Base-by-base conservation (phyloP, 2,113 vertebrate species). In the Propithecus coquereli region DNA sequence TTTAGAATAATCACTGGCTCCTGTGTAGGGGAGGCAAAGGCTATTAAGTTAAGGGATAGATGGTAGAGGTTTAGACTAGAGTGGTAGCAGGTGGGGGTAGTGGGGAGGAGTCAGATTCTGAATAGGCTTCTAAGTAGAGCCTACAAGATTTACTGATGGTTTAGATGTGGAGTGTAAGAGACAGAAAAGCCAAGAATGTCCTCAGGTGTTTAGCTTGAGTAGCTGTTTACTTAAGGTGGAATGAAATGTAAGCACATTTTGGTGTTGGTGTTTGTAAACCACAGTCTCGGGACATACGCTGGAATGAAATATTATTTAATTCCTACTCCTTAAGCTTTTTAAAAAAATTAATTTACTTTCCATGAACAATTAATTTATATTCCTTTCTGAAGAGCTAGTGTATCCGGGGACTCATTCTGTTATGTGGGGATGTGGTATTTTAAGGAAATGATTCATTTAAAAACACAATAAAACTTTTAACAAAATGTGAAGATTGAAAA, bases 1-100 rank as follows among this genome's bases (percentile, higher is more conserved):
- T 95, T 96, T 92, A 88, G 45, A 76, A 37, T 91, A 63, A 71
- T 87, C 50, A 90, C 37, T 90, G 34, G 54, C 80, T 94, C 20
- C 12, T 84, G 1, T 80, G 59, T 63, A 63, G 30, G 9, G 30
- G 18, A 40, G 16, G 34, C n/a, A 91, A 43, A 84, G 34, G 22
- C 57, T 63, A 50, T 18, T 93, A 30, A 91, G 65, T 76, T 74
- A 6, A 66, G 32, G n/a, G 30, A 79, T 61, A 40, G n/a, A 52
- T 68, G 27, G 6, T 66, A 13, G 9, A 68, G 23, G 12, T 94
- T 82, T 73, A 4, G 76, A 93, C 87, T 59, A 74, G 57, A 91
- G 73, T 66, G 37, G 27, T 87, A 47, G 10, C 68, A 86, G 47
- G 47, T 54, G 17, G 16, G 30, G 14, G 11, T 65, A 40, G n/a